Evolutionary conservation across 1,140 invertebrate species (phyloP), one percentile per base, ranked within the genome.

Genomic region (Thaumetopoea pityocampa): DNA sequence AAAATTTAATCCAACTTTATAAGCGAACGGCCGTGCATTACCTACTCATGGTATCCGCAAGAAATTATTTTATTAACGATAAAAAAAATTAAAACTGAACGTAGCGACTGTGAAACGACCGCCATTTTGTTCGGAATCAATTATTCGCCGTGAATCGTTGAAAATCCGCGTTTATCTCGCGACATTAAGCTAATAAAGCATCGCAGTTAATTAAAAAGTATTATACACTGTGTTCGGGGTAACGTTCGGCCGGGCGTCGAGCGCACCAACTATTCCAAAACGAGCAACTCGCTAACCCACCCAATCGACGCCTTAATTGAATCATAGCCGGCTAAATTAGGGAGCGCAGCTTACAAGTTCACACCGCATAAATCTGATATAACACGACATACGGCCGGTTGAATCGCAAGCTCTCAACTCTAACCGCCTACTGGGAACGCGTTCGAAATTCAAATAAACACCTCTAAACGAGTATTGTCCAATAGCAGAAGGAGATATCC

Each of bases 121-220:
- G 46, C 54, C 41, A 55, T 60, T 59, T 55, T 51, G 38, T 51
- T 30, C 45, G 22, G 36, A 62, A 66, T 60, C 64, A 63, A 72
- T 72, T 67, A 65, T 50, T 59, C 45, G 48, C 56, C 45, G 55
- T 42, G 47, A 64, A 72, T 59, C 56, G 57, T 45, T 60, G 56
- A 61, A 63, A 63, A 45, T 41, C 8, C 47, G 35, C 54, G 44
- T 66, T 65, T 72, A 74, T 63, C 59, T 68, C 65, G 57, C 65
- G 62, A 67, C 65, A 74, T 78, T 78, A 78, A 68, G 61, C 67
- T 78, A 78, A 80, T 82, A 77, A 80, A 80, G 65, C 70, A 70
- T 80, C 54, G 37, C 55, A 65, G 61, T 67, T 77, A 80, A 82
- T 82, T 82, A 78, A 79, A 74, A 72, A 79, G 54, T 67, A 66